Evolutionary conservation across 2,113 vertebrate genomes (phyloP).

Genomic region (Macquaria ambigua): DNA sequence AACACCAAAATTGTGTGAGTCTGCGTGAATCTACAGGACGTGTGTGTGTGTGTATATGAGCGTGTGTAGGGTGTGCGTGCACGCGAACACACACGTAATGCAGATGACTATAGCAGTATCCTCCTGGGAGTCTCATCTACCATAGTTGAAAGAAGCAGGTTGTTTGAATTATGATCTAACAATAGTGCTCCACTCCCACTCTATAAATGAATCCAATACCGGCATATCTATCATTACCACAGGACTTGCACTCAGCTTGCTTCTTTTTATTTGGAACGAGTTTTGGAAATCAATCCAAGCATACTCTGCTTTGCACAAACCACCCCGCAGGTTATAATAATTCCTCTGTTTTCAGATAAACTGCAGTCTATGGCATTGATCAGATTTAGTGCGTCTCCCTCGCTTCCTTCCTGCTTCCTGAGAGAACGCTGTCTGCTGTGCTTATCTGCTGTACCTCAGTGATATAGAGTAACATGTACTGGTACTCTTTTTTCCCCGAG

Average conservation of each 20-base stretch:
- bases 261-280: slow-evolving; percentile 58
- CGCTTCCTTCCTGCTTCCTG: slow-evolving; percentile 62
- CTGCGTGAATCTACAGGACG: slow-evolving; percentile 26
- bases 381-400: slow-evolving; percentile 46
- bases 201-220: slow-evolving; percentile 76
- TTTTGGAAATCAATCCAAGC: slow-evolving; percentile 64
- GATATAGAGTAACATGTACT: slow-evolving; percentile 40
- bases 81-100: slow-evolving; percentile 57
- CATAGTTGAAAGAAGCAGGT: slow-evolving; percentile 79
- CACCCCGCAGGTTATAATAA: slow-evolving; percentile 61
- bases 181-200: slow-evolving; percentile 73
- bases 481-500: slow-evolving; percentile 13
- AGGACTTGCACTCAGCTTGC: slow-evolving; percentile 61
- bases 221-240: slow-evolving; percentile 73
- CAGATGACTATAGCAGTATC: slow-evolving; percentile 67
- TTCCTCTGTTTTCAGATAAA: slow-evolving; percentile 59
- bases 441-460: slow-evolving; percentile 45
- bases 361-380: slow-evolving; percentile 56
- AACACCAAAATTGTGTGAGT: slow-evolving; percentile 68
- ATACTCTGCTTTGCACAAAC: slow-evolving; percentile 51
- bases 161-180: slow-evolving; percentile 83
- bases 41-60: not conserved
- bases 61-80: not conserved
- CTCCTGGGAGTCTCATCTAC: slow-evolving; percentile 73
- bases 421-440: slow-evolving; percentile 33